These are phyloP conservation scores for Poeciliopsis gracilis DNA, from an alignment of 2,797 vertebrate genomes.

Conservation along the genomic window DNA sequence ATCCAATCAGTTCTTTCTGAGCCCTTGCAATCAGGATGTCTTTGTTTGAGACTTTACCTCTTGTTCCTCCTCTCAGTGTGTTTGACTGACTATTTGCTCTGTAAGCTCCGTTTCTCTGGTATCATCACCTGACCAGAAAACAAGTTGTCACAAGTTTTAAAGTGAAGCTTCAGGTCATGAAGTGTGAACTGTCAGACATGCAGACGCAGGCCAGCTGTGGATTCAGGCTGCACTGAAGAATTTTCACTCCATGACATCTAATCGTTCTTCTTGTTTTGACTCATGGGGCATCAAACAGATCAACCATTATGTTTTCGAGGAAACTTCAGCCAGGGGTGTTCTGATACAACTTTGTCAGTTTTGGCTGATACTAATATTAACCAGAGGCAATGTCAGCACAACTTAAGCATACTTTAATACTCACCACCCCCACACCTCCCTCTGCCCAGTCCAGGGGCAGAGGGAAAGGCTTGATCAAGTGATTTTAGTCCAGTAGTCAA, in stretches of 20 bases:
- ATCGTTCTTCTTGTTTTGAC: neutral
- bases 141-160: constrained; percentile 8
- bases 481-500: neutral
- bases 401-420: neutral
- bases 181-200: constrained; percentile 47
- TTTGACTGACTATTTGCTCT: constrained; percentile 9
- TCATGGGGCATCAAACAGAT: neutral
- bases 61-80: constrained; percentile 8
- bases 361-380: neutral
- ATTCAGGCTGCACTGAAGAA: neutral
- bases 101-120: neutral
- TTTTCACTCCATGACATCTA: neutral
- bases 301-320: neutral
- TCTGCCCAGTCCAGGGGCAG: too few species aligned
- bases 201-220: constrained; percentile 4
- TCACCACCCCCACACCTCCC: too few species aligned
- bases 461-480: neutral
- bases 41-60: neutral
- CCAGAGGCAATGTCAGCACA: neutral
- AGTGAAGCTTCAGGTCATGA: constrained; percentile 25
- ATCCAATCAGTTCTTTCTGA: neutral
- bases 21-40: neutral
- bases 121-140: constrained; percentile 10
- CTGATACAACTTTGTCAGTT: too few species aligned
- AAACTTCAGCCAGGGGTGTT: neutral